phyloP scores from a whole-genome alignment of 2,888 invertebrate genomes.

The Cantharis nigra region DNA sequence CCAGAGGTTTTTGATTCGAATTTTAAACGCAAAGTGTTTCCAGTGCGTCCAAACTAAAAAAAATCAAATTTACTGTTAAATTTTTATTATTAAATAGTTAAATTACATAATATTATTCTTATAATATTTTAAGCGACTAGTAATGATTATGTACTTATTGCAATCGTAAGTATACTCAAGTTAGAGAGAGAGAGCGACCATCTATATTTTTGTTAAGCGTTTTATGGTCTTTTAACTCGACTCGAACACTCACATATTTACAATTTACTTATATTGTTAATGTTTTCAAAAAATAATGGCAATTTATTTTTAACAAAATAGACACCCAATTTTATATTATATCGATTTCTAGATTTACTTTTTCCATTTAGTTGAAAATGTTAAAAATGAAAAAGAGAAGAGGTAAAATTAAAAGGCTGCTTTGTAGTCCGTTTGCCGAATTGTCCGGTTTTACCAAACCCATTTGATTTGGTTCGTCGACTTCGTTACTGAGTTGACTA shows the following conservation, averaged over 20 bases:
- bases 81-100: not conserved
- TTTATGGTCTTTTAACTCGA: not conserved
- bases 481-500: slow-evolving; percentile 59
- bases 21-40: too few relatives aligned
- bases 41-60: too few relatives aligned
- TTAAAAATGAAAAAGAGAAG: not conserved
- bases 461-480: slow-evolving; percentile 64
- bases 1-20: too few relatives aligned
- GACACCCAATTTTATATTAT: not conserved
- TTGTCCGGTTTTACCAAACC: slow-evolving; percentile 51
- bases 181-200: not conserved
- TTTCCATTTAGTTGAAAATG: not conserved
- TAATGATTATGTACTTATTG: not conserved
- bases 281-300: not conserved
- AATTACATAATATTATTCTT: not conserved
- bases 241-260: not conserved
- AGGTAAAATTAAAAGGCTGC: not conserved
- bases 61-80: not conserved
- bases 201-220: not conserved
- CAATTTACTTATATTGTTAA: not conserved
- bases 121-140: not conserved
- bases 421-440: not conserved
- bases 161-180: not conserved
- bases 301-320: not conserved
- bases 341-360: not conserved